These are phyloP conservation scores for Ips typographus DNA, from an alignment of 1,140 invertebrate genomes.

Conservation along the genomic window DNA sequence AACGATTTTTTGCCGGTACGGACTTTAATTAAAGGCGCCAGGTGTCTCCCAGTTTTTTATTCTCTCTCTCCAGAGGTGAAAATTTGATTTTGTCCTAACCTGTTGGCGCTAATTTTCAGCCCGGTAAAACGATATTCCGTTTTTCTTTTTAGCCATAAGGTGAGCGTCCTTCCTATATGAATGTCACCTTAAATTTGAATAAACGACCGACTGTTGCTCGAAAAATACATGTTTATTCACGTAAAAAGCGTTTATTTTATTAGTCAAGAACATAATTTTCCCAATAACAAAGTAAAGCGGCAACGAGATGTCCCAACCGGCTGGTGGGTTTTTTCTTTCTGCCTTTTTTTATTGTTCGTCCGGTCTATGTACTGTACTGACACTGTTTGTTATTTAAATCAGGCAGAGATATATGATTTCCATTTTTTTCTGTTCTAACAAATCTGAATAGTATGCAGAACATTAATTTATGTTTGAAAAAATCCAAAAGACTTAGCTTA, in stretches of 20 bases:
- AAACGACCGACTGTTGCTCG: not conserved
- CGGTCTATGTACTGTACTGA: no score
- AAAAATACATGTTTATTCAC: slow-evolving; percentile 6
- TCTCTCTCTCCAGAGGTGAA: not conserved
- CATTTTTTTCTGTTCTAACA: no score
- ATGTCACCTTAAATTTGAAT: slow-evolving; percentile 2
- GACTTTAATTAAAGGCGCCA: not conserved
- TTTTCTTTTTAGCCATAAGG: slow-evolving; percentile 1
- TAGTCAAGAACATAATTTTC: slow-evolving; percentile 4
- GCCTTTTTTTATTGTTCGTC: no score
- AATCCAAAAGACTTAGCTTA: no score
- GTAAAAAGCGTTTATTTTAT: slow-evolving; percentile 4
- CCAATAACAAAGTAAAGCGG: slow-evolving; percentile 3
- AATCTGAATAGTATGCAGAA: no score
- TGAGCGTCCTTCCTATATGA: not conserved
- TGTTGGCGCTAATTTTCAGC: no score
- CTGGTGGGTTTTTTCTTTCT: no score
- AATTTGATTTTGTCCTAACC: not conserved
- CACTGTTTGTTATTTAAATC: no score
- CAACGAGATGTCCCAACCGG: not conserved
- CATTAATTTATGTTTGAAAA: no score
- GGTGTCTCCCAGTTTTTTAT: not conserved
- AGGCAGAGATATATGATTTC: no score
- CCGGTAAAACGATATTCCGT: not conserved
- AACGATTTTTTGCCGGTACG: not conserved